phyloP scores from a whole-genome alignment of 2,797 vertebrate genomes.

The Gobionotothen gibberifrons region DNA sequence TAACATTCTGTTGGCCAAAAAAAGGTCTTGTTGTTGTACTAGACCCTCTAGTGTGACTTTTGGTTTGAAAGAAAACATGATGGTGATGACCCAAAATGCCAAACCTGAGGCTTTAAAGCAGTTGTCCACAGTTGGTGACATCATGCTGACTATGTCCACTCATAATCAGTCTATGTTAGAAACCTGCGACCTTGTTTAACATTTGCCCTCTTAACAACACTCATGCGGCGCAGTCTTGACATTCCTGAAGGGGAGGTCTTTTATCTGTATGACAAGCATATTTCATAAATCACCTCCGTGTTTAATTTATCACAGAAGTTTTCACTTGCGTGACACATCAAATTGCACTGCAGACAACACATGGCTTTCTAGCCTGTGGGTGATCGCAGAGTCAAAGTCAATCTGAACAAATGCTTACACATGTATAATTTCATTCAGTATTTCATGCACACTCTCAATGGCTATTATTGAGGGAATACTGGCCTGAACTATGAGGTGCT shows the following conservation, averaged over 20 bases:
- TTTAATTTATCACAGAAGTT: conserved; percentile 34
- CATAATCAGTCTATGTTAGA: too few species aligned
- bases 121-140: too few species aligned
- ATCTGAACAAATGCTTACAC: conserved; percentile 25
- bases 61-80: too few species aligned
- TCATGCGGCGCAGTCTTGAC: conserved; percentile 12
- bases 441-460: conserved; percentile 10
- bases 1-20: too few species aligned
- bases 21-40: too few species aligned
- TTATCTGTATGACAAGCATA: conserved; percentile 16
- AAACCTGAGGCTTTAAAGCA: too few species aligned
- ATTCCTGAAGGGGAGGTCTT: conserved; percentile 28
- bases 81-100: too few species aligned
- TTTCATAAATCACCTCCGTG: conserved; percentile 22
- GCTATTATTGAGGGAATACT: conserved; percentile 13
- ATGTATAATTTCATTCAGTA: conserved; percentile 13
- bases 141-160: too few species aligned
- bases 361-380: not conserved
- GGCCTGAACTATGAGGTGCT: conserved; percentile 35
- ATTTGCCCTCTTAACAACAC: conserved; percentile 11
- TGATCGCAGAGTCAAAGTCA: conserved; percentile 22
- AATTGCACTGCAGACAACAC: conserved; percentile 12
- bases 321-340: conserved; percentile 27
- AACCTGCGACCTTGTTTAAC: conserved; percentile 12
- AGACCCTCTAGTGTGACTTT: too few species aligned